A percentile compares a stretch with the other conserved stretches of the same genome.
Conservation (phyloP, 92 coral and sea anemone genomes). For the Epizoanthus fatuus region DNA sequence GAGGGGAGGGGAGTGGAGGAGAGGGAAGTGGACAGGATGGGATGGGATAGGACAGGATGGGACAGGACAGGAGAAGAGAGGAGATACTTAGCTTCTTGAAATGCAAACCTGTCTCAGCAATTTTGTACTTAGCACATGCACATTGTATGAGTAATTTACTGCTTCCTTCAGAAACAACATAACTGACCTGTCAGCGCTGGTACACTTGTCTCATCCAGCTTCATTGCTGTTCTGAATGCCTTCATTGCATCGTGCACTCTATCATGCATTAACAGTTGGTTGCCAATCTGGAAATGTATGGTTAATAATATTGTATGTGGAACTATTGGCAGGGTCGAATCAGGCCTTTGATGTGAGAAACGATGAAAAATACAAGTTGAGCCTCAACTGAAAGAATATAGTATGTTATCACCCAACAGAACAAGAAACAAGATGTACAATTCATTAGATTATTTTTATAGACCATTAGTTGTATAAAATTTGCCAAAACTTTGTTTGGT, state of each 20-base stretch:
- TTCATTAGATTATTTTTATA: too few relatives aligned
- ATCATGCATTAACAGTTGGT: constrained; percentile 86
- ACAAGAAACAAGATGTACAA: too few relatives aligned
- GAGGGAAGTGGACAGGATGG: neutral
- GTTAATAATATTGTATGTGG: neutral
- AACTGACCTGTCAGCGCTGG: constrained; percentile 94
- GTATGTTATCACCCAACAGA: too few relatives aligned
- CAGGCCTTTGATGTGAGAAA: neutral
- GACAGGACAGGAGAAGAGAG: neutral
- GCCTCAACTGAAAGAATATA: too few relatives aligned
- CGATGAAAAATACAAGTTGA: neutral
- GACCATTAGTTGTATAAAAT: too few relatives aligned
- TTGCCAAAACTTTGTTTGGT: too few relatives aligned
- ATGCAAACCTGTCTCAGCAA: neutral
- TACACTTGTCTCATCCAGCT: constrained; percentile 98
- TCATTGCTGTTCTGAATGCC: constrained; percentile 96
- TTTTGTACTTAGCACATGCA: too few relatives aligned
- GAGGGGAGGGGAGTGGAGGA: neutral
- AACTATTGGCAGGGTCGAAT: neutral
- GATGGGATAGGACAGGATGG: neutral
- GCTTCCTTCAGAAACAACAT: neutral
- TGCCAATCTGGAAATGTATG: constrained; percentile 74
- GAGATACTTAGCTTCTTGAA: neutral
- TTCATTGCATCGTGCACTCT: constrained; percentile 95
- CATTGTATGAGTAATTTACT: neutral